Evolutionary conservation across 2,113 vertebrate species (phyloP), one percentile per base, ranked within the genome.

Genomic region (Vulpes lagopus): DNA sequence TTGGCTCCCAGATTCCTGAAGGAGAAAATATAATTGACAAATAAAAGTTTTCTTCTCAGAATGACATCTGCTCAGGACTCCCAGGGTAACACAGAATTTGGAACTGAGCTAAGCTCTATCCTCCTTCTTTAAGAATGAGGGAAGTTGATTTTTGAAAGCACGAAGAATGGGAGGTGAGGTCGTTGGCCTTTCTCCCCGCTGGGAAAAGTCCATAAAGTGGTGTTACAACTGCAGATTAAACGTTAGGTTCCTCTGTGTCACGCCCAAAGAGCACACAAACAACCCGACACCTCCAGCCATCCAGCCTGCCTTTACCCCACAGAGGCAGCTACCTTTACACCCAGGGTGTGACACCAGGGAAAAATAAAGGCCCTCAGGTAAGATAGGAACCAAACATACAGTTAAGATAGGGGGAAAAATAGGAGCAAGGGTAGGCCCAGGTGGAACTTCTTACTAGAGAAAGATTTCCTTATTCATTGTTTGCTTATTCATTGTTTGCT

Each of bases 171-270:
- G 43, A 43, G 43, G 4, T 53, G 10, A 86, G 43, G 15, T 93
- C 64, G 86, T 80, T 32, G 32, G 57, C 57, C 53, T 49, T 91
- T 82, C 6, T 17, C 32, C 14, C 0, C 55, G 51, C 59, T 59
- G 43, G 73, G 65, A 93, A 96, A 96, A 88, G 86, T 20, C 80
- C 57, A 87, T 79, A 90, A 59, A 83, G 67, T 19, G 43, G 38
- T 43, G 27, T 89, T 62, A 27, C 3, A 35, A 35, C 86, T 59
- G 8, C 43, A 94, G 38, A 53, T 69, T 5, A 57, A 78, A 51
- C 9, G 1, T 78, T 11, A n/a, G 74, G 9, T 49, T 89, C 83
- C 87, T 27, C 79, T n/a, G 32, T 38, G 22, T 51, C 60, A 78
- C 86, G 74, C 89, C 91, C 57, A 93, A 20, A 38, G 38, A 59